A percentile compares a stretch with the other conserved stretches of the same genome.
phyloP scores from a whole-genome alignment of 2,113 vertebrate genomes.

The Ciconia maguari region DNA sequence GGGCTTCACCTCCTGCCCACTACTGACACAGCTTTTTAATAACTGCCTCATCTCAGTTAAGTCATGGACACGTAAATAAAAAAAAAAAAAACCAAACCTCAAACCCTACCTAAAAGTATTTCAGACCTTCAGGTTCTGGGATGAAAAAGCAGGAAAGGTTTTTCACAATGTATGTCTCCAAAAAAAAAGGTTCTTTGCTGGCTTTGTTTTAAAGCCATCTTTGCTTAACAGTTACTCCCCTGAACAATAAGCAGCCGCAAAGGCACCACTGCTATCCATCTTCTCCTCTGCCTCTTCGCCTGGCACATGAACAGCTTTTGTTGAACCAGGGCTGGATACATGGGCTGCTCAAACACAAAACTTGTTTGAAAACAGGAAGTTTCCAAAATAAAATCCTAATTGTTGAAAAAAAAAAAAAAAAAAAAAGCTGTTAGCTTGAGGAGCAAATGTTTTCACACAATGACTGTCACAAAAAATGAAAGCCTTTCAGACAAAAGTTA shows the following conservation, averaged over 20 bases:
- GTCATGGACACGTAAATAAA: neutral
- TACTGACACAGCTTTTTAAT: neutral
- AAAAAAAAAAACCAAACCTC: neutral
- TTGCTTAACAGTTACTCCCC: neutral
- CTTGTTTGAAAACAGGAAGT: neutral
- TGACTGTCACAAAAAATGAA: neutral
- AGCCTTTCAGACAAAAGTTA: neutral
- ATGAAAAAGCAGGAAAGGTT: neutral
- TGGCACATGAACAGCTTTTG: neutral
- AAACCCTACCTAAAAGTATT: neutral
- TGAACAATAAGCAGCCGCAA: neutral
- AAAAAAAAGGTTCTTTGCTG: neutral
- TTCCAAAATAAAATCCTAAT: neutral
- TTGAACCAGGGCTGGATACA: neutral
- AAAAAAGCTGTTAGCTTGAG: neutral
- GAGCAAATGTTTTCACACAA: neutral
- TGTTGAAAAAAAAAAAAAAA: neutral
- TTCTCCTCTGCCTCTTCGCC: neutral
- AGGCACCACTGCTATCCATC: neutral
- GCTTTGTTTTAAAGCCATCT: neutral
- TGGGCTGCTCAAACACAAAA: neutral
- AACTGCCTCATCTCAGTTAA: neutral
- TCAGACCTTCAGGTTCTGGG: neutral
- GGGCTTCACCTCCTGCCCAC: neutral
- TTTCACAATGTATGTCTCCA: accelerated